These are phyloP conservation scores for Propsilocerus akamusi DNA, from an alignment of 1,140 invertebrate species.

Conservation along the genomic window DNA sequence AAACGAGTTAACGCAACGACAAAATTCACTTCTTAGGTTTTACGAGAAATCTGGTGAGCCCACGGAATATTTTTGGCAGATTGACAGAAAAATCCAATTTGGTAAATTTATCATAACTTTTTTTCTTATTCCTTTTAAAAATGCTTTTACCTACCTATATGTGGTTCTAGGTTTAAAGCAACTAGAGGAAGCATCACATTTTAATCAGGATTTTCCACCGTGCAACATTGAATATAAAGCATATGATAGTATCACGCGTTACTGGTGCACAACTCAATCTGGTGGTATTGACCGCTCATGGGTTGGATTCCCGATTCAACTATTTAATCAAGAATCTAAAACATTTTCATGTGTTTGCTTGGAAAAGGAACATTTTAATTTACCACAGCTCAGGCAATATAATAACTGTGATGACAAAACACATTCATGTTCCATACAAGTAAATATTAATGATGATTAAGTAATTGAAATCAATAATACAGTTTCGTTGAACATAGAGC, in stretches of 20 bases:
- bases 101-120: too few relatives aligned
- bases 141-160: background rate
- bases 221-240: background rate
- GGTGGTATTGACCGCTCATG: background rate
- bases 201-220: background rate
- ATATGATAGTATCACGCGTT: background rate
- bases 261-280: background rate
- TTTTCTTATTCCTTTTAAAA: background rate
- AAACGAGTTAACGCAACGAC: background rate
- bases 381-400: background rate
- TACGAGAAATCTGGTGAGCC: background rate
- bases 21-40: background rate
- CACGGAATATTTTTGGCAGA: background rate
- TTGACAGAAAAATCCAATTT: conserved; percentile 2
- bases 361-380: background rate
- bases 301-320: background rate
- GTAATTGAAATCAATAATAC: too few relatives aligned
- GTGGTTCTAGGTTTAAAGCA: background rate
- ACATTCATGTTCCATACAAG: background rate
- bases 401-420: background rate
- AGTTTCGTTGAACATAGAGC: too few relatives aligned
- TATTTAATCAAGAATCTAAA: background rate
- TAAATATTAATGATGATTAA: background rate
- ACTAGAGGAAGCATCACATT: background rate
- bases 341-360: background rate